phyloP scores from a whole-genome alignment of 1,140 invertebrate species.

The Heliconius himera region DNA sequence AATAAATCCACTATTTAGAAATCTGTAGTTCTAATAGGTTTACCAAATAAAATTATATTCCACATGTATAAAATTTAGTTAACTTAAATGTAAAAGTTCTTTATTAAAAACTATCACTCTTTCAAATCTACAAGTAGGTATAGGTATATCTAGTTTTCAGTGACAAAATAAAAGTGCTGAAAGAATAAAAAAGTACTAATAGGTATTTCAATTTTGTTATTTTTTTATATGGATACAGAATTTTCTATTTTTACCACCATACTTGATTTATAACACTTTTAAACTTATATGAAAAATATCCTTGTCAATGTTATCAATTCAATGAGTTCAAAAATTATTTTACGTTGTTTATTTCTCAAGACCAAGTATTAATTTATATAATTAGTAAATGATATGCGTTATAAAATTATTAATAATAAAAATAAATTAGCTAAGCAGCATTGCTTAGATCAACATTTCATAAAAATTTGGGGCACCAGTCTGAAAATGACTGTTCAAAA shows the following conservation, averaged over 20 bases:
- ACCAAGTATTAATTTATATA: background rate
- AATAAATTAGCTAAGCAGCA: background rate
- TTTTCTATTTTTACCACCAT: background rate
- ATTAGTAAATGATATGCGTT: background rate
- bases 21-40: too few species aligned
- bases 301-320: background rate
- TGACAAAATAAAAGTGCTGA: too few species aligned
- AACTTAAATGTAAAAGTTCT: too few species aligned
- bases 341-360: background rate
- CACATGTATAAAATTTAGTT: too few species aligned
- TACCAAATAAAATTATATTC: too few species aligned
- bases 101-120: too few species aligned
- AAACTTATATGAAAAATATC: background rate
- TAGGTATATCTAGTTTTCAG: too few species aligned
- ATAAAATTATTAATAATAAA: background rate
- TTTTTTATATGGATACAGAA: background rate
- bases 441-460: background rate
- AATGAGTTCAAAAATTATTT: background rate
- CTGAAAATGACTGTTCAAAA: background rate
- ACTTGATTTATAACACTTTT: background rate
- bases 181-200: too few species aligned
- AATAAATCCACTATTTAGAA: background rate
- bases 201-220: too few species aligned
- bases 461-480: constrained; percentile 3
- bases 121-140: too few species aligned